Evolutionary conservation across 2,113 vertebrate species (phyloP), one percentile per base, ranked within the genome.

Genomic region (Malurus cyaneus): DNA sequence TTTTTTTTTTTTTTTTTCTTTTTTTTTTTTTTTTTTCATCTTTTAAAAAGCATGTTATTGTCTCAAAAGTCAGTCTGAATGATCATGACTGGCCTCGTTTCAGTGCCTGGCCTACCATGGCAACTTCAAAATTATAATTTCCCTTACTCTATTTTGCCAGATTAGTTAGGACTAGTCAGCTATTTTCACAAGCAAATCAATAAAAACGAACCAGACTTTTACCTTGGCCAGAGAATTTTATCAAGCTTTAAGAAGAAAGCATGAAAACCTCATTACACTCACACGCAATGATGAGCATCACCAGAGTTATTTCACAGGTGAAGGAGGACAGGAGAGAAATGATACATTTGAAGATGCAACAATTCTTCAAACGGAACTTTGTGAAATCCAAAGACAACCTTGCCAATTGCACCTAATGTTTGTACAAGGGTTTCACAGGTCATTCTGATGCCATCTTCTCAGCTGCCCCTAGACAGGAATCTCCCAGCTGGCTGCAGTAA

Each of bases 61-160:
- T 96, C 91, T 93, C 78, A 93, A 96, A 94, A 97, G 64, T 53
- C 14, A 21, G 47, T 64, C 65, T 95, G 95, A 97, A 78, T 93
- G 94, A 89, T 95, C 88, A 80, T 92, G 81, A 74, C 90, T 96
- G 86, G 94, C 90, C 96, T 56, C 41, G 49, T 81, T 97, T 98
- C 95, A 96, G 84, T 89, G 86, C 86, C 95, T 97, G 96, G 85
- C 91, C 93, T 96, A 93, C 71, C 78, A 60, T 8, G 65, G 92
- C 85, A 96, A 96, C 82, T 95, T 94, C 61, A 78, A 95, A 96
- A 95, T 93, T 72, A 71, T 49, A 4, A 95, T 97, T 96, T 47
- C 17, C 96, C 84, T 97, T 86, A 91, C 78, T 93, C 57, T 94
- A 7, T 96, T 96, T 97, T 96, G 86, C 82, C 94, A 81, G 91